These are phyloP conservation scores for Planococcus citri DNA, from an alignment of 1,140 invertebrate genomes.

Conservation along the genomic window DNA sequence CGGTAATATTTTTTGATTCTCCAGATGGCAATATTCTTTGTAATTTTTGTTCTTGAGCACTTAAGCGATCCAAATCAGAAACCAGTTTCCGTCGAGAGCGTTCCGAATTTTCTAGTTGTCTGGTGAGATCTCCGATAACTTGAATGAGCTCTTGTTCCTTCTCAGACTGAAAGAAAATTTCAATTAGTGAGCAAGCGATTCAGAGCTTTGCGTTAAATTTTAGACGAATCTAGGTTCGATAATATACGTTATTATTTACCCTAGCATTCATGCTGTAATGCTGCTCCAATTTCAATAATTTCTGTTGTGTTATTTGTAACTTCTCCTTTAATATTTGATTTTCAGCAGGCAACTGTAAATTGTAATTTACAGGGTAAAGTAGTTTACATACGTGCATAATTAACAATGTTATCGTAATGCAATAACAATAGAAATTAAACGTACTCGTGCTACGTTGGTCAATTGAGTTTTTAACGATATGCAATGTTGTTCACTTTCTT, in stretches of 20 bases:
- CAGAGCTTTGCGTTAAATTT: too few relatives aligned
- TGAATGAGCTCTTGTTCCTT: conserved; percentile 23
- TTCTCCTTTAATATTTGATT: conserved; percentile 8
- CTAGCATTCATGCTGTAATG: neutral
- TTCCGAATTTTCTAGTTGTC: conserved; percentile 23
- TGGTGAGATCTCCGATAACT: conserved; percentile 21
- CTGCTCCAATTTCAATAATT: conserved; percentile 5
- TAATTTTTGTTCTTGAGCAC: conserved; percentile 20
- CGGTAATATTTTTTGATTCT: conserved; percentile 5
- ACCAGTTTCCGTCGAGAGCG: conserved; percentile 22
- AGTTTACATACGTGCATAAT: neutral
- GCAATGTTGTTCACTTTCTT: neutral
- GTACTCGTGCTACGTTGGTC: neutral
- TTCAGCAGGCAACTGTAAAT: neutral
- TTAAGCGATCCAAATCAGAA: conserved; percentile 22
- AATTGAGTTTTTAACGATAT: neutral
- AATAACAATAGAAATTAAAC: neutral
- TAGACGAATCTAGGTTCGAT: too few relatives aligned
- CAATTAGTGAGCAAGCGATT: neutral
- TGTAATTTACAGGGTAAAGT: neutral
- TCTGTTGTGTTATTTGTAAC: neutral
- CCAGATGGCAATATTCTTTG: conserved; percentile 16
- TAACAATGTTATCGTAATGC: neutral
- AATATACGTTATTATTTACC: neutral
- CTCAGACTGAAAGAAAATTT: conserved; percentile 9